phyloP scores from a whole-genome alignment of 2,113 vertebrate species.

The Hassar affinis region DNA sequence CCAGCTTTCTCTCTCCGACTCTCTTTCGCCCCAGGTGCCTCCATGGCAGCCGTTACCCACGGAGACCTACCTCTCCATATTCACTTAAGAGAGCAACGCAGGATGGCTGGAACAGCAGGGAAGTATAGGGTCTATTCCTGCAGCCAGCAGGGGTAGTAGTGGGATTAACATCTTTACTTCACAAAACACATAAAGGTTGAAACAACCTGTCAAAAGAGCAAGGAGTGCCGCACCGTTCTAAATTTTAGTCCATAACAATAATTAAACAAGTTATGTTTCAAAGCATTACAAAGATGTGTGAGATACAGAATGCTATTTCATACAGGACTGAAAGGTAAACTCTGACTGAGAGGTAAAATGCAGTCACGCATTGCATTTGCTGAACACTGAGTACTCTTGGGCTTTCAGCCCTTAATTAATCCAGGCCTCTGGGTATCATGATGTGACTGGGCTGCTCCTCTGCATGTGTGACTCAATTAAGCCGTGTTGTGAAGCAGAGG shows the following conservation, averaged over 20 bases:
- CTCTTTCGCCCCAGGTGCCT: slow-evolving; percentile 67
- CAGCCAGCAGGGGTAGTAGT: slow-evolving; percentile 54
- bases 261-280: neutral
- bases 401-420: slow-evolving; percentile 80
- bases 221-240: neutral
- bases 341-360: slow-evolving; percentile 55
- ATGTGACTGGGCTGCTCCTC: slow-evolving; percentile 65
- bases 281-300: slow-evolving; percentile 68
- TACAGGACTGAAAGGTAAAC: slow-evolving; percentile 68
- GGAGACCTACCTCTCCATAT: slow-evolving; percentile 60
- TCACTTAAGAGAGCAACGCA: slow-evolving; percentile 57
- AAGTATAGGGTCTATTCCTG: slow-evolving; percentile 59
- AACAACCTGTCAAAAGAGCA: slow-evolving; percentile 17
- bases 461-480: slow-evolving; percentile 75
- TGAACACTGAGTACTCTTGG: slow-evolving; percentile 70
- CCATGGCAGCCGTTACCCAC: slow-evolving; percentile 61
- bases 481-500: slow-evolving; percentile 70
- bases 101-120: slow-evolving; percentile 60
- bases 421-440: slow-evolving; percentile 77
- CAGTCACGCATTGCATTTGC: slow-evolving; percentile 72
- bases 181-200: slow-evolving; percentile 54
- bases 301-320: slow-evolving; percentile 55
- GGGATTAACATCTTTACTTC: slow-evolving; percentile 59
- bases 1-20: slow-evolving; percentile 56
- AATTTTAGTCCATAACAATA: neutral